These are phyloP conservation scores for Dolomedes plantarius DNA, from an alignment of 2,888 invertebrate species.

Conservation along the genomic window DNA sequence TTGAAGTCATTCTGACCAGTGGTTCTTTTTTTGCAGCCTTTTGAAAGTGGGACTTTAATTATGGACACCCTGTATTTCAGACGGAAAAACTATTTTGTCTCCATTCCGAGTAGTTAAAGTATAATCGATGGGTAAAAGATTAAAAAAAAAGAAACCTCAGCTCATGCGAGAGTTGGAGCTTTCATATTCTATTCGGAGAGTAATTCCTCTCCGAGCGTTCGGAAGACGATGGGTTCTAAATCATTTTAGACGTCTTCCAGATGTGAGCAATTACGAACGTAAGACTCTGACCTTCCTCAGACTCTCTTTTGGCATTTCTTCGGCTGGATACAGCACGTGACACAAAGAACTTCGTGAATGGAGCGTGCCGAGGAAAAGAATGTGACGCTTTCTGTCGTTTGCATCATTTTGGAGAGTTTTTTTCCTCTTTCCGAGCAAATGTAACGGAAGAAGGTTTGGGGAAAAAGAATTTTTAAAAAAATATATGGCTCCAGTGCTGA, in stretches of 20 bases:
- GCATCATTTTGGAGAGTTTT: too few species aligned
- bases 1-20: too few species aligned
- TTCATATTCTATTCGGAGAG: too few species aligned
- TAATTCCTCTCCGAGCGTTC: not conserved
- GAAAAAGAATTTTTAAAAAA: not conserved
- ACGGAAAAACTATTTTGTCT: too few species aligned
- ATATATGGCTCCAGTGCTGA: not conserved
- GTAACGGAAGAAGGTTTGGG: not conserved
- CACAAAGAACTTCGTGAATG: not conserved
- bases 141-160: too few species aligned
- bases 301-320: not conserved
- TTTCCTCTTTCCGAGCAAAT: not conserved
- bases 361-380: not conserved
- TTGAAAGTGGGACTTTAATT: too few species aligned
- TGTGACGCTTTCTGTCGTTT: too few species aligned
- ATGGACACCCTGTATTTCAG: too few species aligned
- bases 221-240: not conserved
- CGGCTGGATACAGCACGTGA: not conserved
- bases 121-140: too few species aligned
- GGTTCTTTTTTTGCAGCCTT: too few species aligned
- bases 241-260: constrained; percentile 2
- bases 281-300: not conserved
- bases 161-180: too few species aligned
- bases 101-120: too few species aligned
- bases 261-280: not conserved